Conservation (phyloP, 2,888 invertebrate species). For the Furcula furcula region DNA sequence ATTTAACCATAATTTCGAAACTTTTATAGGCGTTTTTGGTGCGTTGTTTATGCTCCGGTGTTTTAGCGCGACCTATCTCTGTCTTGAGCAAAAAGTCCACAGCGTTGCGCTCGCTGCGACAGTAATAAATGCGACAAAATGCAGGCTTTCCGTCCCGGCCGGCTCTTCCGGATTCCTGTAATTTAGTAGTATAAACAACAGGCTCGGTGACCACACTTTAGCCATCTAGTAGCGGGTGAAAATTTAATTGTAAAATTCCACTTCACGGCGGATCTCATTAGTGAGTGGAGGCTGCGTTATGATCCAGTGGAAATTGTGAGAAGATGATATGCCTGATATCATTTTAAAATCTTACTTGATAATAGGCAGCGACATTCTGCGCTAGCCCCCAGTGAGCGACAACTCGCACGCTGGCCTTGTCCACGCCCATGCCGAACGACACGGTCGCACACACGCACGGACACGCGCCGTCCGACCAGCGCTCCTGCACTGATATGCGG, state of each 20-base stretch:
- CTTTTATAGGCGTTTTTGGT: slow-evolving; percentile 86
- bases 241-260: too few relatives aligned
- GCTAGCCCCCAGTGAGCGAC: slow-evolving; percentile 98
- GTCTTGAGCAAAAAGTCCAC: slow-evolving; percentile 89
- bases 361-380: slow-evolving; percentile 97
- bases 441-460: slow-evolving; percentile 98
- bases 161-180: slow-evolving; percentile 96
- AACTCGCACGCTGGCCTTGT: slow-evolving; percentile 96
- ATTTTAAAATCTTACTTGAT: slow-evolving; percentile 79
- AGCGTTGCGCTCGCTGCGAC: slow-evolving; percentile 89
- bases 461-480: slow-evolving; percentile 94
- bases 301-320: too few relatives aligned
- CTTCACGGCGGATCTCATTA: too few relatives aligned
- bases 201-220: too few relatives aligned
- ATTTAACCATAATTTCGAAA: slow-evolving; percentile 92
- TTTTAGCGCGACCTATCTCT: slow-evolving; percentile 84
- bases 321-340: too few relatives aligned
- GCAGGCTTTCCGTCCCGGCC: slow-evolving; percentile 96
- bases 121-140: slow-evolving; percentile 96
- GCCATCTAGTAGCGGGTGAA: too few relatives aligned
- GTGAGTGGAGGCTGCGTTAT: too few relatives aligned
- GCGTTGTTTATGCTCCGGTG: slow-evolving; percentile 78
- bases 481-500: slow-evolving; percentile 90
- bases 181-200: slow-evolving; percentile 2
- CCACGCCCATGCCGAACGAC: slow-evolving; percentile 99